Evolutionary conservation across 2,888 invertebrate species (phyloP).

Genomic region (Clunio marinus): DNA sequence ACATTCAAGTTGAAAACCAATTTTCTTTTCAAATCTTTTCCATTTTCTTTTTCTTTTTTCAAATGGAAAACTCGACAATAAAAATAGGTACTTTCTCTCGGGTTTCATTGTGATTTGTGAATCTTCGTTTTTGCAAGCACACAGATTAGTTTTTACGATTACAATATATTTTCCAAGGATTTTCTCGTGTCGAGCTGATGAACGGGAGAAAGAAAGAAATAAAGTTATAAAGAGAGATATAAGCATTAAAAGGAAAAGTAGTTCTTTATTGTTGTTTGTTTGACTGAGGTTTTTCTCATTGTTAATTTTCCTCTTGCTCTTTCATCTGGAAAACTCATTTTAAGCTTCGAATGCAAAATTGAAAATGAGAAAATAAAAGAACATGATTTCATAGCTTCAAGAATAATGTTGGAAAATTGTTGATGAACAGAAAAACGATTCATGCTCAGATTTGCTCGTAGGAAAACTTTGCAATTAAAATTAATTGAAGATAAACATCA

Average conservation of each 20-base stretch:
- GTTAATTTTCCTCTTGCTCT: conserved; percentile 9
- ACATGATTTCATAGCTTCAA: too few species aligned
- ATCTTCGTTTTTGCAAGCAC: not conserved
- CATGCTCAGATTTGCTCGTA: not conserved
- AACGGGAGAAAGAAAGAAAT: not conserved
- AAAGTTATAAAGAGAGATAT: not conserved
- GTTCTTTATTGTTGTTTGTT: conserved; percentile 21
- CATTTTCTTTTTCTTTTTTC: not conserved
- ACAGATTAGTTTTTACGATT: conserved; percentile 24
- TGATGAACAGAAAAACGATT: too few species aligned
- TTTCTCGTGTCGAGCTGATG: not conserved
- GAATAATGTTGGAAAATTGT: too few species aligned
- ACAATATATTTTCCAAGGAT: conserved; percentile 2
- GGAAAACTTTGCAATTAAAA: conserved; percentile 17
- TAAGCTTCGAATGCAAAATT: not conserved
- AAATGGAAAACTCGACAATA: conserved; percentile 1
- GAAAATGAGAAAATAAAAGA: not conserved
- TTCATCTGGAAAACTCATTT: conserved; percentile 6
- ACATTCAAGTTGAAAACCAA: conserved; percentile 3
- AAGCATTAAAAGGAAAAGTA: conserved; percentile 23
- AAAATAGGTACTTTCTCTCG: conserved; percentile 5
- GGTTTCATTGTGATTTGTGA: not conserved
- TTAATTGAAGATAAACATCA: conserved; percentile 23
- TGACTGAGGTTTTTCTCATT: conserved; percentile 24
- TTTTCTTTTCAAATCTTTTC: too few species aligned